These are phyloP conservation scores for Oreortyx pictus DNA, from an alignment of 2,797 vertebrate species.

Conservation along the genomic window DNA sequence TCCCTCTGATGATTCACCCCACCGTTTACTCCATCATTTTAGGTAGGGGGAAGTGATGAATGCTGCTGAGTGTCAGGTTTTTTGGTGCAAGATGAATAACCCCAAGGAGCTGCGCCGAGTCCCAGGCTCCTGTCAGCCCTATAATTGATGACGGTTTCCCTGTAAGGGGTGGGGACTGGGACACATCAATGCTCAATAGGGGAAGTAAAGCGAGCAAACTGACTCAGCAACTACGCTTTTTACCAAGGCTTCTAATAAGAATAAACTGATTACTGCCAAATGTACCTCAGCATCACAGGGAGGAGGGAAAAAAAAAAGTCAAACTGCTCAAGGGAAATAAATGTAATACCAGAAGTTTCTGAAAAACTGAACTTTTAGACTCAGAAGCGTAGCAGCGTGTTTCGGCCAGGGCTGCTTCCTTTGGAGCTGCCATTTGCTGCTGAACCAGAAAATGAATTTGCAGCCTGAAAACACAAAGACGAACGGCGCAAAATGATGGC, in stretches of 20 bases:
- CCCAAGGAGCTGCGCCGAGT: conserved; percentile 84
- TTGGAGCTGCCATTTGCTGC: not conserved
- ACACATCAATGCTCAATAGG: conserved; percentile 78
- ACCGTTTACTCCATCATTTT: conserved; percentile 69
- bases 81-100: conserved; percentile 85
- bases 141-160: conserved; percentile 97
- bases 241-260: conserved; percentile 82
- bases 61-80: conserved; percentile 78
- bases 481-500: not conserved
- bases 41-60: conserved; percentile 78
- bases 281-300: conserved; percentile 55
- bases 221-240: conserved; percentile 88
- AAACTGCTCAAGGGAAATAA: conserved; percentile 52
- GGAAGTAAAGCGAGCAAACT: conserved; percentile 82
- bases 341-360: conserved; percentile 33
- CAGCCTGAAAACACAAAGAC: conserved; percentile 50
- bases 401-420: conserved; percentile 19
- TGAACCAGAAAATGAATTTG: conserved; percentile 18
- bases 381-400: conserved; percentile 1
- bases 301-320: not conserved
- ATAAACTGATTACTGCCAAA: conserved; percentile 85
- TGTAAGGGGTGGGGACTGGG: conserved; percentile 88
- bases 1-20: conserved; percentile 70
- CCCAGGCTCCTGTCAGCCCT: conserved; percentile 87
- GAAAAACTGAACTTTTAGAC: conserved; percentile 5